Evolutionary conservation across 2,113 vertebrate genomes (phyloP).

Genomic region (Laticauda colubrina): DNA sequence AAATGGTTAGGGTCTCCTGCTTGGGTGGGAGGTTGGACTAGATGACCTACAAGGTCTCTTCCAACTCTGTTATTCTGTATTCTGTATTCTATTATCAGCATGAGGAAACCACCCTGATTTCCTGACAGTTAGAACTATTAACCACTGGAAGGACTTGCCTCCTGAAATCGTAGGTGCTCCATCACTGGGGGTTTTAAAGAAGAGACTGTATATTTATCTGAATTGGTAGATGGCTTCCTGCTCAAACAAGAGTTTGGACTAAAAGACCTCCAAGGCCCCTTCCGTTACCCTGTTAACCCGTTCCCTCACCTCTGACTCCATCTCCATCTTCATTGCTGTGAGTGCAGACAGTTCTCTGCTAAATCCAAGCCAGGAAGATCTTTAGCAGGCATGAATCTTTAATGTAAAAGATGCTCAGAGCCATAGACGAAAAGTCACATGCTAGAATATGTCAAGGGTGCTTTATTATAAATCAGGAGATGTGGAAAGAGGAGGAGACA

Average conservation of each 20-base stretch:
- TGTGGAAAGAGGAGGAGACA: neutral
- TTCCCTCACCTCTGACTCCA: conserved; percentile 10
- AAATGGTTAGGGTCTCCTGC: no score
- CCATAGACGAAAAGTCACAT: neutral
- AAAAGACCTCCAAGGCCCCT: neutral
- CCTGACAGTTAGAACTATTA: no score
- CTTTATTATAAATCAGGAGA: neutral
- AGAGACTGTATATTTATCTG: no score
- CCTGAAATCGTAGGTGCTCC: no score
- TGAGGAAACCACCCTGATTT: neutral
- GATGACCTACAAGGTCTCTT: no score
- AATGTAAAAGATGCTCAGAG: conserved; percentile 1
- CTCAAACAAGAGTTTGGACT: no score
- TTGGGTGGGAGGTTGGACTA: no score
- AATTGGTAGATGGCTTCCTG: no score
- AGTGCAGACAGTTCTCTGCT: neutral
- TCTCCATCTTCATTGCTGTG: neutral
- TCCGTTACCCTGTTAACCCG: rapidly evolving
- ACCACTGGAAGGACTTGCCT: no score
- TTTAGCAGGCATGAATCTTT: neutral
- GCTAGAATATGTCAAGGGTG: neutral
- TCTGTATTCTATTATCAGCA: neutral
- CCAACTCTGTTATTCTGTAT: no score
- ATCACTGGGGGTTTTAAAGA: no score
- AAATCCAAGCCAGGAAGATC: neutral